phyloP scores from a whole-genome alignment of 1,140 invertebrate species.

The Rhynchophorus ferrugineus region DNA sequence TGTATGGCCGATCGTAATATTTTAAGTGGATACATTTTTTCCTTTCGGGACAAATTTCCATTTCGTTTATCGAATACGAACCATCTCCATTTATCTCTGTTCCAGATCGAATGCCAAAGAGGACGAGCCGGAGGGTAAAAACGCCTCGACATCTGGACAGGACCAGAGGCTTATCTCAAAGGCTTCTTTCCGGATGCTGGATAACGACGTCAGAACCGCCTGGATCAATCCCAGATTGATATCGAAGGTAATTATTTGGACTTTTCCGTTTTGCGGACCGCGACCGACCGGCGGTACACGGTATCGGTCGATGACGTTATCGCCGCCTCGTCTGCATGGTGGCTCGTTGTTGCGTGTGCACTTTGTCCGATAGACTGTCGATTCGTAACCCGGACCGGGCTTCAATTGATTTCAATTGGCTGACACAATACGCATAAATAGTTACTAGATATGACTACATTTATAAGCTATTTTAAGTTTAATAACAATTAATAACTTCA shows the following conservation, averaged over 20 bases:
- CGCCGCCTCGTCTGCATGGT: not conserved
- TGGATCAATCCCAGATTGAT: conserved; percentile 53
- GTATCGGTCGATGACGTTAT: conserved; percentile 2
- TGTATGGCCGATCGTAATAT: too few relatives aligned
- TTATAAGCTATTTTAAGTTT: too few relatives aligned
- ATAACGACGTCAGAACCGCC: conserved; percentile 52
- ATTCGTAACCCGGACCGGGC: too few relatives aligned
- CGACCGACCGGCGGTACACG: not conserved
- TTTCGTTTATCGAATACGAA: too few relatives aligned
- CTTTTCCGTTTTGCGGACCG: not conserved
- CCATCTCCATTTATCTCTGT: not conserved
- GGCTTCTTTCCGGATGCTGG: conserved; percentile 38
- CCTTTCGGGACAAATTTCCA: too few relatives aligned
- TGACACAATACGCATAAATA: too few relatives aligned
- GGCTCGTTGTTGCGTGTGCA: too few relatives aligned
- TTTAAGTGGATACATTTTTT: too few relatives aligned
- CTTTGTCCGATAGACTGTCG: too few relatives aligned
- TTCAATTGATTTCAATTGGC: too few relatives aligned
- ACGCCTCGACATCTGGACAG: conserved; percentile 25
- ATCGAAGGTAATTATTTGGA: conserved; percentile 45
- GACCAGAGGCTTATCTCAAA: conserved; percentile 34
- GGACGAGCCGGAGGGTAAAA: conserved; percentile 16
- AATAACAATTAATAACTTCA: too few relatives aligned
- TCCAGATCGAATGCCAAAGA: conserved; percentile 31
- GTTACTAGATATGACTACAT: too few relatives aligned